These are phyloP conservation scores for Bovichtus variegatus DNA, from an alignment of 2,797 vertebrate species.

Conservation along the genomic window DNA sequence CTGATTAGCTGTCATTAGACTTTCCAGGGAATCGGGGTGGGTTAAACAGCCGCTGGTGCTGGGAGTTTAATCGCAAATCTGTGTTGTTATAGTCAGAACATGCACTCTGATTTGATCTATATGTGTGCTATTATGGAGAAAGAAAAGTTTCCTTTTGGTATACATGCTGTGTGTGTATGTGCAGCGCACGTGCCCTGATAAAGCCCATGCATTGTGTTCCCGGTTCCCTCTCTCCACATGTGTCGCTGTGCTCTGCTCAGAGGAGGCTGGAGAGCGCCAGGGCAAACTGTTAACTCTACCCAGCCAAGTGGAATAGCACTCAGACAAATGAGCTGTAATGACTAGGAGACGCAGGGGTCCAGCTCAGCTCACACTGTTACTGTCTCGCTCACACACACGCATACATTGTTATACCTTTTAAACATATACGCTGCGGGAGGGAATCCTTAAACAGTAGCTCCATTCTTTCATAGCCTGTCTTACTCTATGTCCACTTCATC, in stretches of 20 bases:
- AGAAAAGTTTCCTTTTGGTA: conserved; percentile 3
- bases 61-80: conserved; percentile 33
- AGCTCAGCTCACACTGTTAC: conserved; percentile 58
- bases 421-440: conserved; percentile 35
- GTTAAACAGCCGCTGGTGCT: conserved; percentile 51
- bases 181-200: too few relatives aligned
- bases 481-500: conserved; percentile 50
- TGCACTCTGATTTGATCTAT: not conserved
- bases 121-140: not conserved
- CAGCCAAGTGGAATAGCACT: conserved; percentile 81
- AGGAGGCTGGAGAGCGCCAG: conserved; percentile 64
- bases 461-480: not conserved
- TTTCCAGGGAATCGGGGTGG: conserved; percentile 57
- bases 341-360: conserved; percentile 73
- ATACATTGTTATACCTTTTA: conserved; percentile 52
- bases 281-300: conserved; percentile 81
- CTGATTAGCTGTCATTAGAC: conserved; percentile 79
- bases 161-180: not conserved
- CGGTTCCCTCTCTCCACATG: conserved; percentile 54
- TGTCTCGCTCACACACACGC: conserved; percentile 32
- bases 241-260: conserved; percentile 57
- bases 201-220: conserved; percentile 40
- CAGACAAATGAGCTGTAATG: conserved; percentile 84
- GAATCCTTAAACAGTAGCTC: conserved; percentile 41
- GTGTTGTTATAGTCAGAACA: conserved; percentile 18